These are phyloP conservation scores for Anabacerthia variegaticeps DNA, from an alignment of 2,797 vertebrate species.

Conservation along the genomic window DNA sequence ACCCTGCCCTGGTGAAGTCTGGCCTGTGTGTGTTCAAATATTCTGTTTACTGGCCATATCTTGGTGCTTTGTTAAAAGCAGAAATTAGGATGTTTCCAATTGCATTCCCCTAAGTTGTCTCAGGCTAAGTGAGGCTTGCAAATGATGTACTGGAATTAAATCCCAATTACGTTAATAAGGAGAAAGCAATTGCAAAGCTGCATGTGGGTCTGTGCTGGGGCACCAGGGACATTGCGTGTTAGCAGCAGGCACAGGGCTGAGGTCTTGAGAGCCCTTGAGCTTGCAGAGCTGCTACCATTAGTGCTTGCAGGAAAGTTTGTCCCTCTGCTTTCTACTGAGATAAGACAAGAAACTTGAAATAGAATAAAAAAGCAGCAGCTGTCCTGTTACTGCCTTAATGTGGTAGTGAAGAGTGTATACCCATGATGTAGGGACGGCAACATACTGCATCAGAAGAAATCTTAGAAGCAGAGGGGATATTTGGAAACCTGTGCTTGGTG, in stretches of 20 bases:
- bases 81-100: not conserved
- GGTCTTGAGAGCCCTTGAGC: not conserved
- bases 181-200: not conserved
- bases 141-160: not conserved
- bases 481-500: not conserved
- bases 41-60: not conserved
- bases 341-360: not conserved
- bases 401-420: not conserved
- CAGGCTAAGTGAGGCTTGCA: conserved; percentile 6
- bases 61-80: not conserved
- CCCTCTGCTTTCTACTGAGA: not conserved
- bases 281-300: not conserved
- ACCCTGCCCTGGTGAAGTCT: not conserved
- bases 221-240: fast-evolving
- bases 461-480: not conserved
- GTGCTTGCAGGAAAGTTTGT: not conserved
- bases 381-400: not conserved
- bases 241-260: not conserved
- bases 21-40: not conserved
- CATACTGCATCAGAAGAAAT: not conserved
- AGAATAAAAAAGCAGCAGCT: not conserved
- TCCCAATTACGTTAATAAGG: not conserved
- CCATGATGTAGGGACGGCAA: not conserved
- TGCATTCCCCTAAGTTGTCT: not conserved
- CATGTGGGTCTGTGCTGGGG: not conserved